These are phyloP conservation scores for Oryctolagus cuniculus DNA, from an alignment of 2,113 vertebrate species.

Conservation along the genomic window mOryCun1.1 NC_091443.1:66109501-66110000, in stretches of 20 bases:
- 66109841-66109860: slow-evolving; percentile 92
- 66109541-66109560: slow-evolving; percentile 30
- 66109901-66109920: slow-evolving; percentile 96
- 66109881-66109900: slow-evolving; percentile 96
- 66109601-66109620: slow-evolving; percentile 22
- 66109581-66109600: background rate
- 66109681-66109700: background rate
- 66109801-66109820: slow-evolving; percentile 42
- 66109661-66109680: background rate
- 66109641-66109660: slow-evolving; percentile 27
- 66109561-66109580: slow-evolving; percentile 26
- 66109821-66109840: slow-evolving; percentile 63
- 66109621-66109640: slow-evolving; percentile 36
- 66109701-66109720: slow-evolving; percentile 24
- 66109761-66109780: slow-evolving; percentile 49
- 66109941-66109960: slow-evolving; percentile 94
- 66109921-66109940: slow-evolving; percentile 97
- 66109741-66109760: slow-evolving; percentile 45
- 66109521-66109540: slow-evolving; percentile 30
- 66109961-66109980: slow-evolving; percentile 98
- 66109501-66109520: slow-evolving; percentile 47
- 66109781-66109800: slow-evolving; percentile 24
- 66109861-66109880: slow-evolving; percentile 93
- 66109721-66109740: slow-evolving; percentile 40
- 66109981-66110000: slow-evolving; percentile 95